Percentiles rank a stretch among this genome's conserved stretches.
Evolutionary conservation across 2,113 vertebrate genomes (phyloP).

Genomic region (Nycticryphes semicollaris): DNA sequence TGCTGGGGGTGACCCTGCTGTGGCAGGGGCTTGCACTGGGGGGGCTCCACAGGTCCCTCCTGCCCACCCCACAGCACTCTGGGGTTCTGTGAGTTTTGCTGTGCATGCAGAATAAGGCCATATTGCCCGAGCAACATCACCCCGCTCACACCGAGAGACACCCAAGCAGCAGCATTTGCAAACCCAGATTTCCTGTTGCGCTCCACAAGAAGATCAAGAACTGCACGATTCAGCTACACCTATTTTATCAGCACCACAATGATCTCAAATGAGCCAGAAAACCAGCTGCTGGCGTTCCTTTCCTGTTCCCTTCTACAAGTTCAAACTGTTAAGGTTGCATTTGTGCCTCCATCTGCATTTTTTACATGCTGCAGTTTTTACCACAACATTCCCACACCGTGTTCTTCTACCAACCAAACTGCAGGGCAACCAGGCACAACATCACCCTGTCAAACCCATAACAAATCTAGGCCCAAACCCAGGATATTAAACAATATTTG

Average conservation of each 20-base stretch:
- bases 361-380: background rate
- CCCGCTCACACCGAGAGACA: background rate
- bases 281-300: background rate
- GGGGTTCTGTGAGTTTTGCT: background rate
- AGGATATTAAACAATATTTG: rapidly evolving
- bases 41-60: too few relatives aligned
- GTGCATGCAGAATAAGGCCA: background rate
- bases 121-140: rapidly evolving
- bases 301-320: background rate
- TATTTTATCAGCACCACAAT: rapidly evolving
- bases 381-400: rapidly evolving
- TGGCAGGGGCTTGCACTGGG: too few relatives aligned
- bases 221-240: background rate
- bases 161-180: background rate
- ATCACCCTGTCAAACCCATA: rapidly evolving
- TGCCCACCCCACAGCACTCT: too few relatives aligned
- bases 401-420: rapidly evolving
- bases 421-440: rapidly evolving
- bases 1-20: too few relatives aligned
- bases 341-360: rapidly evolving
- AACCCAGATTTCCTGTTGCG: background rate
- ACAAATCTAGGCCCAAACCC: rapidly evolving
- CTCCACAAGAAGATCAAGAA: background rate
- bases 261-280: background rate
- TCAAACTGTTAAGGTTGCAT: background rate